Percentiles rank a stretch among this genome's conserved stretches.
Conservation (phyloP, 1,140 invertebrate genomes). For the Diabrotica undecimpunctata region DNA sequence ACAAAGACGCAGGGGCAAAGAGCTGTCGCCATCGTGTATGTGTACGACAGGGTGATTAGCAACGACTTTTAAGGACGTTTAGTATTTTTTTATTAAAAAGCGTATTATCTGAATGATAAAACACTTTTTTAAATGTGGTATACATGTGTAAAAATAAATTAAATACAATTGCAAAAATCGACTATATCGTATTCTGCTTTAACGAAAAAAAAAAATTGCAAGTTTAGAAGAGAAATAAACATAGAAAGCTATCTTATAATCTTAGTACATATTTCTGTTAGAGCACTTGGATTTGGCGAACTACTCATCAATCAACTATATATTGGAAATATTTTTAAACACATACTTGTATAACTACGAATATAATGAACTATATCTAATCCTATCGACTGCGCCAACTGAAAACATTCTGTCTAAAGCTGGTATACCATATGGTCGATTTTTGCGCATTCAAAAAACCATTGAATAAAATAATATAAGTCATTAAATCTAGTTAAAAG, state of each 20-base stretch:
- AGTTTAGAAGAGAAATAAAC: too few relatives aligned
- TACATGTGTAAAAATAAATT: conserved; percentile 21
- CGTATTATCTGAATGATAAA: conserved; percentile 27
- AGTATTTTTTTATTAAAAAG: conserved; percentile 32
- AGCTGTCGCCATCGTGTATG: neutral
- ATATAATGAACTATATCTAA: too few relatives aligned
- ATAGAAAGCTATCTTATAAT: too few relatives aligned
- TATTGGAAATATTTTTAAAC: too few relatives aligned
- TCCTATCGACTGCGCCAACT: too few relatives aligned
- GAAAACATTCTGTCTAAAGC: too few relatives aligned
- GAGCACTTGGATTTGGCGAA: too few relatives aligned
- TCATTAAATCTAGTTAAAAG: conserved; percentile 13
- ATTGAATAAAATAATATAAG: conserved; percentile 1
- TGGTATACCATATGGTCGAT: too few relatives aligned
- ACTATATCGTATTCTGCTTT: neutral
- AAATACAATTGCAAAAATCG: conserved; percentile 11
- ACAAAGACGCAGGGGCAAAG: neutral
- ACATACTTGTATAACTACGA: too few relatives aligned
- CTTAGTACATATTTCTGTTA: too few relatives aligned
- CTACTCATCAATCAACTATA: too few relatives aligned
- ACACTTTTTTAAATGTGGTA: conserved; percentile 40
- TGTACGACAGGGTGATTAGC: conserved; percentile 14
- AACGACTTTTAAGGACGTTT: conserved; percentile 28
- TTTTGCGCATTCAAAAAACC: neutral
- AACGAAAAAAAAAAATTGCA: too few relatives aligned